phyloP scores from a whole-genome alignment of 2,888 invertebrate genomes.

The Ennomos quercinarius region DNA sequence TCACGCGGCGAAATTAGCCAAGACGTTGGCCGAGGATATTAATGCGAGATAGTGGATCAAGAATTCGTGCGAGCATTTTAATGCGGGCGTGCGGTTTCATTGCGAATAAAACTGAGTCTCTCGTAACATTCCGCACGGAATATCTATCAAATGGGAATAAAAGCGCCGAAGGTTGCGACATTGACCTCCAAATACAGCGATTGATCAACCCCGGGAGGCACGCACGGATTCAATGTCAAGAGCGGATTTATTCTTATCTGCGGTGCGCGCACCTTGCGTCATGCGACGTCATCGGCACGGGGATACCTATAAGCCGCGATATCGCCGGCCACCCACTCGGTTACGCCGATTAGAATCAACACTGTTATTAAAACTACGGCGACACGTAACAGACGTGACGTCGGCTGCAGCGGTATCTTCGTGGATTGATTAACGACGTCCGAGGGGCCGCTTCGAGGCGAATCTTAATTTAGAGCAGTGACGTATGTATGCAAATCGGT shows the following conservation, averaged over 20 bases:
- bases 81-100: slow-evolving; percentile 1
- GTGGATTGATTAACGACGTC: slow-evolving; percentile 43
- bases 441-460: slow-evolving; percentile 39
- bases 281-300: slow-evolving; percentile 45
- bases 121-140: slow-evolving; percentile 35
- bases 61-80: neutral
- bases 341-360: slow-evolving; percentile 26
- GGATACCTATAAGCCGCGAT: slow-evolving; percentile 45
- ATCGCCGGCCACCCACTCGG: slow-evolving; percentile 33
- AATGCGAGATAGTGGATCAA: slow-evolving; percentile 15
- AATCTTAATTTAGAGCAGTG: slow-evolving; percentile 47
- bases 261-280: slow-evolving; percentile 46
- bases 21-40: slow-evolving; percentile 17
- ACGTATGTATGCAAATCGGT: slow-evolving; percentile 44
- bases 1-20: slow-evolving; percentile 32
- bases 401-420: slow-evolving; percentile 41
- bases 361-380: slow-evolving; percentile 26
- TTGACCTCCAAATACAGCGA: slow-evolving; percentile 53
- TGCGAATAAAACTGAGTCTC: slow-evolving; percentile 12
- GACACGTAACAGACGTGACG: slow-evolving; percentile 31
- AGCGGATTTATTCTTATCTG: slow-evolving; percentile 57
- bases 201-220: slow-evolving; percentile 56
- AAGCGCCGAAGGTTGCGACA: slow-evolving; percentile 56
- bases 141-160: slow-evolving; percentile 42
- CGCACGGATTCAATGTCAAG: slow-evolving; percentile 61